Evolutionary conservation across 2,888 invertebrate species (phyloP), one percentile per base, ranked within the genome.

Genomic region (Phalera bucephala): DNA sequence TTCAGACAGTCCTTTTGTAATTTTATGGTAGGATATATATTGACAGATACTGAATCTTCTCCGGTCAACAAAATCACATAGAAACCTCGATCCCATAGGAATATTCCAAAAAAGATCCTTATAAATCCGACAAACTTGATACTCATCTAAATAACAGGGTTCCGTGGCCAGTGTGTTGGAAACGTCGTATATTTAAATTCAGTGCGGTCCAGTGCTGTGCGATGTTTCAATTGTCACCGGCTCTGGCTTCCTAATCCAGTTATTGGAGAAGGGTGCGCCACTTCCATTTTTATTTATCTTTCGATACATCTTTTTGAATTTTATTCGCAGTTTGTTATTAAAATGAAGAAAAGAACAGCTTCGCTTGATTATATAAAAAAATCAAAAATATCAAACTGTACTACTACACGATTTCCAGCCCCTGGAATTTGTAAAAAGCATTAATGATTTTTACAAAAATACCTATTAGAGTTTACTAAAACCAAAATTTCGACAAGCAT

Each of bases 181-280:
- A 79, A 69, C 66, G 61, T 68, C 69, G 68, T 78, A 74, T 81
- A 84, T 89, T 87, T 86, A 84, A 86, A 88, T 87, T 86, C 78
- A 64, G 69, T 65, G 58, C 72, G 71, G 74, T 78, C 79, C 79
- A 64, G 60, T 58, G 56, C 63, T 48, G 58, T 52, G 59, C 52
- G 76, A 74, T 71, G 76, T 88, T 86, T 87, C 88, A 88, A 87
- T 87, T 82, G 83, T 79, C 79, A 74, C 70, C 49, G 45, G 44
- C 52, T 64, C 60, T 63, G 56, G 77, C 72, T 68, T 69, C 72
- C 64, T 87, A 87, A 87, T 87, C 84, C 74, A 64, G 73, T 84
- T 84, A 83, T 70, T 63, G 72, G 71, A 72, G 64, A 63, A 72
- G 80, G 79, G 79, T 80, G 73, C 46, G 51, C 37, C 22, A 9